phyloP scores from a whole-genome alignment of 2,113 vertebrate species.

The Elephas maximus region DNA sequence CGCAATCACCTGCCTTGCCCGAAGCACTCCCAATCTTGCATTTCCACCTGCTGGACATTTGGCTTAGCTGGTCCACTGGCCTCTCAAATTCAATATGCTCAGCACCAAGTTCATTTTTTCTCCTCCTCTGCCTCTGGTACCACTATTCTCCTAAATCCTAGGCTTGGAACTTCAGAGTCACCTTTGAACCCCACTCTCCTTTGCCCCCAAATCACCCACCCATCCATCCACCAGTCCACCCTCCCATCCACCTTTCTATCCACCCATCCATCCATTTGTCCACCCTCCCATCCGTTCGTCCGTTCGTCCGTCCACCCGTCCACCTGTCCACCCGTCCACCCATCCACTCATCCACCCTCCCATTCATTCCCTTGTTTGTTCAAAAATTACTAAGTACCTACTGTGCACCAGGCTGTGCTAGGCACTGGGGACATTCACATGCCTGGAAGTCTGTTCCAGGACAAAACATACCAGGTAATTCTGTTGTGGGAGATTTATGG shows the following conservation, averaged over 20 bases:
- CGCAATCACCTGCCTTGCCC: not conserved
- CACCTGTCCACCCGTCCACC: too few species aligned
- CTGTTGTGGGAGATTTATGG: not conserved
- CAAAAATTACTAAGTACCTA: not conserved
- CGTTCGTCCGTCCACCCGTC: not conserved
- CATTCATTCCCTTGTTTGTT: not conserved
- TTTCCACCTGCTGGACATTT: not conserved
- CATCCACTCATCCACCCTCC: not conserved
- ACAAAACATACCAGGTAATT: not conserved
- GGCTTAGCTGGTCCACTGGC: not conserved
- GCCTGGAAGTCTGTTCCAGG: not conserved
- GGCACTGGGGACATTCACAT: not conserved
- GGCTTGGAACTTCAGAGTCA: not conserved
- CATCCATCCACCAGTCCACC: too few species aligned
- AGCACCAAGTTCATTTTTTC: not conserved
- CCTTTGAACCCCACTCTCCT: not conserved
- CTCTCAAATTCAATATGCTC: not conserved
- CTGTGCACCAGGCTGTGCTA: not conserved
- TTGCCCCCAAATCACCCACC: not conserved
- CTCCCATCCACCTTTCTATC: too few species aligned
- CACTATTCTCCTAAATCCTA: not conserved
- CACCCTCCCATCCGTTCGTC: not conserved
- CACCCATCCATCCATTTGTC: not conserved
- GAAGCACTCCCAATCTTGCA: not conserved
- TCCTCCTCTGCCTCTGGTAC: not conserved